Evolutionary conservation across 1,140 invertebrate genomes (phyloP).

Genomic region (Aphelenchoides besseyi): DNA sequence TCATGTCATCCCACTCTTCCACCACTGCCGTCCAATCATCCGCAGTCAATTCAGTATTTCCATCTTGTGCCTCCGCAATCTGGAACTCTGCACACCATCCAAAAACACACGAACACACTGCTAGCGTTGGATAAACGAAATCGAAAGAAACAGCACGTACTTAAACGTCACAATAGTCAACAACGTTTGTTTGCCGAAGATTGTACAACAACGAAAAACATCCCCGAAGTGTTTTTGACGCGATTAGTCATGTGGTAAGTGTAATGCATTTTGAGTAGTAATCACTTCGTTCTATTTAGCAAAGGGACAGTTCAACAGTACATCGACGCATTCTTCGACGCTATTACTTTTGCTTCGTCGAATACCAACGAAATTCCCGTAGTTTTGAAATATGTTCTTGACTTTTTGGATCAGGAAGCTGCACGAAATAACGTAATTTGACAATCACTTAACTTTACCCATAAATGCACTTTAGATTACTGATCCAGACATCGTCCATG

Average conservation of each 20-base stretch:
- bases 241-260: constrained; percentile 80
- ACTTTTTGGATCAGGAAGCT: constrained; percentile 85
- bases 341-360: constrained; percentile 66
- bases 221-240: constrained; percentile 90
- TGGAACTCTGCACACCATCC: constrained; percentile 57
- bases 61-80: constrained; percentile 59
- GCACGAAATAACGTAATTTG: constrained; percentile 68
- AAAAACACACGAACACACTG: constrained; percentile 5
- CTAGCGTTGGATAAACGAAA: constrained; percentile 20
- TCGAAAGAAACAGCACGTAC: background rate
- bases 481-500: constrained; percentile 84
- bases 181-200: constrained; percentile 16
- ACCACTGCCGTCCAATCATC: constrained; percentile 65
- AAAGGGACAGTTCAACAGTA: constrained; percentile 88
- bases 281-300: constrained; percentile 20
- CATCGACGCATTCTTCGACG: constrained; percentile 78
- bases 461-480: constrained; percentile 67
- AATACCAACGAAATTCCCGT: constrained; percentile 79
- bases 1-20: constrained; percentile 71
- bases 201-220: constrained; percentile 62
- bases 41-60: constrained; percentile 28
- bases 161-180: constrained; percentile 10
- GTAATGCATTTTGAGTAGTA: background rate
- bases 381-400: constrained; percentile 90
- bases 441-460: background rate